Evolutionary conservation across 1,140 invertebrate species (phyloP), one percentile per base, ranked within the genome.

Genomic region (Agrilus planipennis): DNA sequence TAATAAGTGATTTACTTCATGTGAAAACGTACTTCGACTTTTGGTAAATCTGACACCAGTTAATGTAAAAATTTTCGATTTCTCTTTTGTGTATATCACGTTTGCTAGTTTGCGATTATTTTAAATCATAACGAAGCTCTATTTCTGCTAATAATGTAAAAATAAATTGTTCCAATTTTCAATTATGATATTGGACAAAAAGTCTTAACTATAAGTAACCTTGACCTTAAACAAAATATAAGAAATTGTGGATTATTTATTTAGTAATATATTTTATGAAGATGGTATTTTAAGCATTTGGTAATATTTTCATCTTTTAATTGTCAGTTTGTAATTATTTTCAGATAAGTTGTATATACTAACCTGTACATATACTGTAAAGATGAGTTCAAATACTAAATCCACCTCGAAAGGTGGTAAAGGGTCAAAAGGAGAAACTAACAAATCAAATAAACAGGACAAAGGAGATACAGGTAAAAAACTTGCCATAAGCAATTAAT

Each of bases 311-410:
- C 9, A 31, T 21, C 29, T 34, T n/a, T n/a, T n/a, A 41, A 17
- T 41, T 27, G 9, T 10, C 11, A 34, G 15, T 32, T 17, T 41
- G 15, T 34, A 31, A 41, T 41, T 15, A 23, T 42, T 60, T 60
- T 39, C 55, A 60, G 58, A 54, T 53, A 52, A 45, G 49, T 61
- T 63, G 60, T 64, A 63, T 53, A 63, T 63, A 64, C 51, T 57
- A 53, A 41, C 46, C 52, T 49, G n/a, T 63, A 60, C 62, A 64
- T 53, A 64, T 64, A 64, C 49, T 61, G 57, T 62, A 57, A 60
- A 62, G 47, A 63, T 63, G 61, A 64, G 62, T 57, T 59, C 62
- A 49, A 55, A 47, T 49, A 58, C 51, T 56, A 57, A 58, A 49
- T 55, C 62, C 62, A 56, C 60, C 58, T 52, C 55, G 28, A 58